Base-by-base conservation (phyloP, 2,113 vertebrate species). In the Sciurus niger region DNA sequence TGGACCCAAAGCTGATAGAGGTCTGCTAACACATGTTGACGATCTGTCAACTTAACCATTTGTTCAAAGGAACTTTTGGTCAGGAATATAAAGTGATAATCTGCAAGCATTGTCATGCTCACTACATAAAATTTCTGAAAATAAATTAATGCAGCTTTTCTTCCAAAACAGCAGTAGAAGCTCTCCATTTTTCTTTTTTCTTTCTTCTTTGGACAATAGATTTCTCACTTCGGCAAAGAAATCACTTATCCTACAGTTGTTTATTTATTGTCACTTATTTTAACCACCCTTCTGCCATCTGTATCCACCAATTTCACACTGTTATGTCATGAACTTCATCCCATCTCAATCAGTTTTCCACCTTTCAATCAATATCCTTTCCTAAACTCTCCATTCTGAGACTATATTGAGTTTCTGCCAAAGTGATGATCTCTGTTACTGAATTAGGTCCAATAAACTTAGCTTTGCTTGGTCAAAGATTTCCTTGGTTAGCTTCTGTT, bases 331-430 rank as follows among this genome's bases (percentile, higher is more conserved):
- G 63, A 60, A 70, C 24, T 73, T 73, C 51, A 46, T 95, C 37
- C 20, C 84, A 17, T 53, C 22, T 17, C 5, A 8, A 40, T 82
- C 20, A n/a, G 28, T 90, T 82, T 92, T 73, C 25, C 11, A 46
- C 17, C 32, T 93, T 89, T 43, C 55, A 48, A 4, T 95, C 94
- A 88, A 70, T 78, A 78, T 67, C 18, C 10, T 73, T 82, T 6
- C 40, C 55, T 22, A 43, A n/a, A 43, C 24, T 40, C 32, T 43
- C 43, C 9, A 12, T 37, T 58, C 8, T 80, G 3, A 85, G 51
- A 53, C 37, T 76, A 16, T 63, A 53, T 55, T 93, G 51, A 77
- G 22, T 72, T 96, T 90, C 72, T 82, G 51, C 24, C 82, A 84
- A 92, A 37, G 6, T 40, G 4, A 1, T 43, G 1, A 43, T 78